These are phyloP conservation scores for Petaurus breviceps DNA, from an alignment of 2,113 vertebrate species.

Conservation along the genomic window DNA sequence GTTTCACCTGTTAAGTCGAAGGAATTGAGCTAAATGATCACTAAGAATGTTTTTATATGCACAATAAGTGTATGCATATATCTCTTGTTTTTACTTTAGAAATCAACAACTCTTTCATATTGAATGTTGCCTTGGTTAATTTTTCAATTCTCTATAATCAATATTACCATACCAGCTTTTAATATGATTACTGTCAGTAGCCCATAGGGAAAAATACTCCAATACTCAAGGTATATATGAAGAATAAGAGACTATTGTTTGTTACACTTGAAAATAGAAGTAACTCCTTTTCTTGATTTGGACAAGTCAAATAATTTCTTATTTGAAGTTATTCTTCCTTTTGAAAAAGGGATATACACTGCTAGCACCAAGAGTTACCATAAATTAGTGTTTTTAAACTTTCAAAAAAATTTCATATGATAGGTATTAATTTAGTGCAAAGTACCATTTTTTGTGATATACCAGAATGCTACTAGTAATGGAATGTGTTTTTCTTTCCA, in stretches of 20 bases:
- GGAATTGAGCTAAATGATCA: not conserved
- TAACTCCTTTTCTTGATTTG: constrained; percentile 22
- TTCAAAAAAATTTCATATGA: not conserved
- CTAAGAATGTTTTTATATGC: not conserved
- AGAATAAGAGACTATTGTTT: constrained; percentile 22
- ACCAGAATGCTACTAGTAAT: not conserved
- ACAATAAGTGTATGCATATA: not conserved
- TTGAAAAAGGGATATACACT: constrained; percentile 12
- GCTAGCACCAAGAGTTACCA: not conserved
- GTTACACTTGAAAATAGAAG: not conserved
- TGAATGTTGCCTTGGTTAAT: not conserved
- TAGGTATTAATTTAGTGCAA: not conserved
- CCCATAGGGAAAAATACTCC: constrained; percentile 14
- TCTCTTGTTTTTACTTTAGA: not conserved
- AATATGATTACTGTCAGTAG: not conserved
- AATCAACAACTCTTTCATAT: not conserved
- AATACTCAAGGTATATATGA: not conserved
- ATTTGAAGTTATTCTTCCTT: not conserved
- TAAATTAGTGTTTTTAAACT: constrained; percentile 1
- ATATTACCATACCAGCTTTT: not conserved
- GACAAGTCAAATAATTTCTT: constrained; percentile 13
- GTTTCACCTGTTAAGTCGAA: not conserved
- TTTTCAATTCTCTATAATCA: not conserved
- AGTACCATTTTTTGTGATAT: not conserved
- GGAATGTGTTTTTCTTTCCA: not conserved